A percentile compares a stretch with the other conserved stretches of the same genome.
Conservation (phyloP, 2,888 invertebrate genomes). For the Syrista parreyssii region DNA sequence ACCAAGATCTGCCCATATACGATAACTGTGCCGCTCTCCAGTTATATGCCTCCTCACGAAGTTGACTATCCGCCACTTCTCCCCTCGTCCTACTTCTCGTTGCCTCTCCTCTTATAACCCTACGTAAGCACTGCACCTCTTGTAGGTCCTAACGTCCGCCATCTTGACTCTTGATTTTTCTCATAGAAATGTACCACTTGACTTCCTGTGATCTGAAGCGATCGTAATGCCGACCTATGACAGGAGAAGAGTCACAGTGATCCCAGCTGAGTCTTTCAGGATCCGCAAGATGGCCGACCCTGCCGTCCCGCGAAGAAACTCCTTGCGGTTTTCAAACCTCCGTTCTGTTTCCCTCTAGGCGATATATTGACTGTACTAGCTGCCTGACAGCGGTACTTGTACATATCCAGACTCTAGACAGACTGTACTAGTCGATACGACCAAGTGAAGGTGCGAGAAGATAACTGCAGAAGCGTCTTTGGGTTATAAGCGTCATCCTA, state of each 20-base stretch:
- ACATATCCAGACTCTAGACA: background rate
- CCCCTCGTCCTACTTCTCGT: background rate
- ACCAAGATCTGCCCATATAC: conserved; percentile 48
- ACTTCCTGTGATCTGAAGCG: background rate
- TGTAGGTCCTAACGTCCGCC: background rate
- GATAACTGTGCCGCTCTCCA: conserved; percentile 54
- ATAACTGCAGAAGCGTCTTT: background rate
- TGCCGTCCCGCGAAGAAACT: background rate
- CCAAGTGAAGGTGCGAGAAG: background rate
- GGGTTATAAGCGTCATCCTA: background rate
- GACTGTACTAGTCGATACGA: background rate
- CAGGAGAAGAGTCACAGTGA: background rate
- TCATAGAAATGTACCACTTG: background rate
- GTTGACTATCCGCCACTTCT: background rate
- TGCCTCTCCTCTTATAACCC: background rate
- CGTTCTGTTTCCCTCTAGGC: background rate
- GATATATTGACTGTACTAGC: background rate
- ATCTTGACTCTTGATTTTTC: background rate
- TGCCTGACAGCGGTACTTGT: background rate
- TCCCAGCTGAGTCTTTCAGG: background rate
- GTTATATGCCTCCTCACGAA: conserved; percentile 31
- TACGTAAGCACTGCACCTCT: background rate
- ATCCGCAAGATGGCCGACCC: background rate
- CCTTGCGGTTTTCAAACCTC: background rate
- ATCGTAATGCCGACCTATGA: background rate